Conservation (phyloP, 1,140 invertebrate species). For the Bombyx mandarina region DNA sequence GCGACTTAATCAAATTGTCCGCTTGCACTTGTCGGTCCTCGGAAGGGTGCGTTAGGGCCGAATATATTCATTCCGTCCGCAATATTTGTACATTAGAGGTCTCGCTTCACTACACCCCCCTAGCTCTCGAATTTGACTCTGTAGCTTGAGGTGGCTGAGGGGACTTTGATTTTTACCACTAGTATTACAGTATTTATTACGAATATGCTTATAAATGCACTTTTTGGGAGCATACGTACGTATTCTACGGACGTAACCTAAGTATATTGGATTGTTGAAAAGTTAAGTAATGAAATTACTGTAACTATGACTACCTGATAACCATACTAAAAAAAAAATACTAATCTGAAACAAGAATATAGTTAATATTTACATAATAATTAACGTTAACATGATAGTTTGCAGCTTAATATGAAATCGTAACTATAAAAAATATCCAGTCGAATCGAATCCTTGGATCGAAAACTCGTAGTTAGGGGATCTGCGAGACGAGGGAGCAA, state of each 20-base stretch:
- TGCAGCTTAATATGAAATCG: too few species aligned
- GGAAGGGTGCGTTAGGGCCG: slow-evolving; percentile 22
- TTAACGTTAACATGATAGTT: too few species aligned
- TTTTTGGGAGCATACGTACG: too few species aligned
- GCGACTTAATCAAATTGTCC: slow-evolving; percentile 61
- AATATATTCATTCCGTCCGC: slow-evolving; percentile 68
- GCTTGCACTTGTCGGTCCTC: slow-evolving; percentile 34
- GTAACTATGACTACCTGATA: background rate
- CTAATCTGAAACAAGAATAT: background rate
- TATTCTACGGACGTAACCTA: too few species aligned
- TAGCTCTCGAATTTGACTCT: slow-evolving; percentile 39
- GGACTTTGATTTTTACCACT: slow-evolving; percentile 5
- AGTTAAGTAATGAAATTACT: too few species aligned
- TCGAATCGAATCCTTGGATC: background rate
- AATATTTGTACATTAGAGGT: slow-evolving; percentile 71
- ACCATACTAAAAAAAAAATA: background rate
- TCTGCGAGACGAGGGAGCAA: slow-evolving; percentile 21
- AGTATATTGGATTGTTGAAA: too few species aligned
- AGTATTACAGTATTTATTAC: too few species aligned
- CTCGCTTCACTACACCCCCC: slow-evolving; percentile 55
- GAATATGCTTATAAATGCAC: too few species aligned
- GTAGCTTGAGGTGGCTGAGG: slow-evolving; percentile 28
- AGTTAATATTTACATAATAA: too few species aligned
- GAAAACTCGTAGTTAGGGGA: slow-evolving; percentile 26
- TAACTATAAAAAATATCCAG: too few species aligned